Evolutionary conservation across 1,140 invertebrate genomes (phyloP).

Genomic region (Sminthurides bifidus): DNA sequence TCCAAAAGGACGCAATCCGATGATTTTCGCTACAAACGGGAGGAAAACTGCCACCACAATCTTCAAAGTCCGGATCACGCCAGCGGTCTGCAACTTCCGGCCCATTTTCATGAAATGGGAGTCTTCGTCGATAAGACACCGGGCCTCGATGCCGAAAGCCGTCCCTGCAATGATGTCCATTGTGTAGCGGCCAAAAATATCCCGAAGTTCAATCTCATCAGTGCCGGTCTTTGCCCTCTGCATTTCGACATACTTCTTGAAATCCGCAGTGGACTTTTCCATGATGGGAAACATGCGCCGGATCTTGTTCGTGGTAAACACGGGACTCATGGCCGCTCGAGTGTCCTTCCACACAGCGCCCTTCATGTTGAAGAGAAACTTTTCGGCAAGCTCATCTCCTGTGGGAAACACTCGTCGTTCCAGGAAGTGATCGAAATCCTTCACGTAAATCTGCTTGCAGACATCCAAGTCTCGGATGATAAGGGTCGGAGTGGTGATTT

Average conservation of each 20-base stretch:
- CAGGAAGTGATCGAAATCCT: too few relatives aligned
- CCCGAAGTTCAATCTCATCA: too few relatives aligned
- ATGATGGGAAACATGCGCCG: conserved; percentile 7
- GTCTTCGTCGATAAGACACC: conserved; percentile 24
- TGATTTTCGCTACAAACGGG: not conserved
- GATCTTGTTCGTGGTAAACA: conserved; percentile 10
- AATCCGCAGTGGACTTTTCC: not conserved
- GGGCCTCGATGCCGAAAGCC: conserved; percentile 40
- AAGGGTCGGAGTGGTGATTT: too few relatives aligned
- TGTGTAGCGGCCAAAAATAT: conserved; percentile 36
- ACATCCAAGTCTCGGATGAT: too few relatives aligned
- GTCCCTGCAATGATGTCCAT: conserved; percentile 42
- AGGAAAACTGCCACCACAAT: not conserved
- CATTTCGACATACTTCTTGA: not conserved
- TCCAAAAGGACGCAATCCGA: not conserved
- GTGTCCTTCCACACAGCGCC: too few relatives aligned
- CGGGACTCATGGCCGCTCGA: too few relatives aligned
- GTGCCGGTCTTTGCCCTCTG: too few relatives aligned
- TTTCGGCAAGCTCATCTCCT: too few relatives aligned
- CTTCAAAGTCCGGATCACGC: conserved; percentile 1
- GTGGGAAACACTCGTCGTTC: too few relatives aligned
- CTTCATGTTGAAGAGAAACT: too few relatives aligned
- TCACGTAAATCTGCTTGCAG: too few relatives aligned
- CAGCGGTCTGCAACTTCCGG: conserved; percentile 4
- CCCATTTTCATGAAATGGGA: conserved; percentile 23